A percentile compares a stretch with the other conserved stretches of the same genome.
Evolutionary conservation across 2,113 vertebrate species (phyloP).

Genomic region (Piliocolobus tephrosceles): DNA sequence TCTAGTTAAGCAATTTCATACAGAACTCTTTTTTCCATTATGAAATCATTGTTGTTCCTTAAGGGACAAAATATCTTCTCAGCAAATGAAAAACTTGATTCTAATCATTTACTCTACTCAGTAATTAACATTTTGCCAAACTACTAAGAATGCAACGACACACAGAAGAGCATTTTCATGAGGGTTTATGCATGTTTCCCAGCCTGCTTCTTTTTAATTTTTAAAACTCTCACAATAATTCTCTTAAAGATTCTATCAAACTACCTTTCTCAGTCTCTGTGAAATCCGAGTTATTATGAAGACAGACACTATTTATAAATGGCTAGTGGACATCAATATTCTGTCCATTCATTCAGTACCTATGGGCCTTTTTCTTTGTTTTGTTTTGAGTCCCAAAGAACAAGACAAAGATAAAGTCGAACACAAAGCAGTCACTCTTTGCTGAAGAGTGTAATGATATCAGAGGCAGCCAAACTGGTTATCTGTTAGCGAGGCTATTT

Average conservation of each 20-base stretch:
- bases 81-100: neutral
- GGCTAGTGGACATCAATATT: neutral
- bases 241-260: neutral
- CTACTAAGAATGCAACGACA: neutral
- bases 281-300: neutral
- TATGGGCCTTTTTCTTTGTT: neutral
- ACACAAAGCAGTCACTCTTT: constrained; percentile 35
- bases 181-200: neutral
- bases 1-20: neutral
- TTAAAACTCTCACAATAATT: neutral
- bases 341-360: neutral
- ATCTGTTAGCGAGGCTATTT: neutral
- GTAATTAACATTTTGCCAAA: neutral
- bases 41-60: neutral
- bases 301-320: neutral
- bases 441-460: neutral
- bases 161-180: neutral
- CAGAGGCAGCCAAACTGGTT: neutral
- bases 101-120: neutral
- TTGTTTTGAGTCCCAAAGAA: neutral
- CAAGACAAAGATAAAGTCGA: neutral
- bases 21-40: neutral
- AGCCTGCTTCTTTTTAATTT: neutral
- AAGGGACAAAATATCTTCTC: neutral
- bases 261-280: neutral